Conservation (phyloP, 2,113 vertebrate genomes). For the Pomatostomus ruficeps region DNA sequence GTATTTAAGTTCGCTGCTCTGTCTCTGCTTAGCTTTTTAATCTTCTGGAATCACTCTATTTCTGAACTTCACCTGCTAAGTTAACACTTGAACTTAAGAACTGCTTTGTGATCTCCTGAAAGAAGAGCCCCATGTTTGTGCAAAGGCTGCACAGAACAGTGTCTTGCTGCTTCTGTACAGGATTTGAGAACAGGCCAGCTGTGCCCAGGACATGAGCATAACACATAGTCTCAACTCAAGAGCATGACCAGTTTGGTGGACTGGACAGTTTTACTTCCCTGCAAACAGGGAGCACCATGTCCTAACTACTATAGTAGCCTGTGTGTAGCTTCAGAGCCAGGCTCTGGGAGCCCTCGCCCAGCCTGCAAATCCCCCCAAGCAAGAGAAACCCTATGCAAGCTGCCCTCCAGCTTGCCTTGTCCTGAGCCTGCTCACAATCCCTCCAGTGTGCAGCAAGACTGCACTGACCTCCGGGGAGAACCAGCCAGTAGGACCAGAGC, state of each 20-base stretch:
- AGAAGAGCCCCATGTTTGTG: rapidly evolving
- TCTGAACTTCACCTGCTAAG: not conserved
- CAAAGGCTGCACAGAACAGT: not conserved
- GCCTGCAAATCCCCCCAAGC: not conserved
- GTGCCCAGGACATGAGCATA: not conserved
- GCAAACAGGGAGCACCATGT: not conserved
- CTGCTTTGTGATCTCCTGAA: not conserved
- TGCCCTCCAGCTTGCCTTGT: not conserved
- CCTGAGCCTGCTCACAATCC: not conserved
- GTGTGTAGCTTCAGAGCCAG: not conserved
- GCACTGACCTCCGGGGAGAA: not conserved
- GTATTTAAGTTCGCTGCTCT: not conserved
- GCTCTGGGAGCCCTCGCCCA: not conserved
- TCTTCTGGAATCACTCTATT: not conserved
- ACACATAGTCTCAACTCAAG: not conserved
- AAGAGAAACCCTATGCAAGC: not conserved
- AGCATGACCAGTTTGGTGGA: not conserved
- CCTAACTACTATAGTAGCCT: not conserved
- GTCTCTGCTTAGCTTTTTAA: not conserved
- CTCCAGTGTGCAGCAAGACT: not conserved
- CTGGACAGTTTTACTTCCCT: not conserved
- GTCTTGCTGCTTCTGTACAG: not conserved
- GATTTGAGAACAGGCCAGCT: not conserved
- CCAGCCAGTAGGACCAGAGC: not conserved
- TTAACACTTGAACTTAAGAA: not conserved